Conservation (phyloP, 1,140 invertebrate genomes). For the Philopotamus ludificatus region DNA sequence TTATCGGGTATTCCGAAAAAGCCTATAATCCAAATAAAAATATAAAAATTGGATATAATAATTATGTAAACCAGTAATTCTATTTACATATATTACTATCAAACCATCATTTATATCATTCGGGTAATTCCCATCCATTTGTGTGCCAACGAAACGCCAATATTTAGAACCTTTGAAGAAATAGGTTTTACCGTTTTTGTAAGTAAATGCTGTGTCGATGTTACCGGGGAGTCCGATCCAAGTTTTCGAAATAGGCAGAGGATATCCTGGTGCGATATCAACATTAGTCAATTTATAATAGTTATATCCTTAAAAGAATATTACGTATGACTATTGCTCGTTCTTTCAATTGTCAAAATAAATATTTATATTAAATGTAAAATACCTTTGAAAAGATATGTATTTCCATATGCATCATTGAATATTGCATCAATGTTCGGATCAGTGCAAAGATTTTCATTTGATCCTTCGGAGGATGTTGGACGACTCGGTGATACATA, state of each 20-base stretch:
- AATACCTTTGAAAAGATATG: slow-evolving; percentile 83
- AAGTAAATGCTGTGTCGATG: slow-evolving; percentile 88
- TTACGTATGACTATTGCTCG: no score
- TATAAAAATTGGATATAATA: background rate
- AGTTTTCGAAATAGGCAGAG: slow-evolving; percentile 71
- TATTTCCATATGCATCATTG: slow-evolving; percentile 77
- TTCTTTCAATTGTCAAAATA: no score
- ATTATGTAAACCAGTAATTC: background rate
- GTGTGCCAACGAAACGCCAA: slow-evolving; percentile 85
- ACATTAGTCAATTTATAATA: slow-evolving; percentile 82
- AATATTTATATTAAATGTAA: no score
- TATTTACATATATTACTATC: slow-evolving; percentile 1
- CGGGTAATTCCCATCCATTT: slow-evolving; percentile 84
- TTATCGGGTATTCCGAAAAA: slow-evolving; percentile 92
- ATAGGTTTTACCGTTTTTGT: slow-evolving; percentile 89
- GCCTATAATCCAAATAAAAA: slow-evolving; percentile 44
- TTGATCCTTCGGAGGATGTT: slow-evolving; percentile 54
- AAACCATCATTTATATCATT: slow-evolving; percentile 81
- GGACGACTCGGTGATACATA: slow-evolving; percentile 48
- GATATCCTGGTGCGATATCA: slow-evolving; percentile 78
- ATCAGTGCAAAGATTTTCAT: slow-evolving; percentile 74
- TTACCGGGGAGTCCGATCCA: slow-evolving; percentile 84
- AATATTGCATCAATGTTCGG: slow-evolving; percentile 83
- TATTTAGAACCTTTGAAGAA: slow-evolving; percentile 92
- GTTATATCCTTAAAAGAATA: slow-evolving; percentile 44